Conservation (phyloP, 2,888 invertebrate species). For the Ectropis crepuscularia region DNA sequence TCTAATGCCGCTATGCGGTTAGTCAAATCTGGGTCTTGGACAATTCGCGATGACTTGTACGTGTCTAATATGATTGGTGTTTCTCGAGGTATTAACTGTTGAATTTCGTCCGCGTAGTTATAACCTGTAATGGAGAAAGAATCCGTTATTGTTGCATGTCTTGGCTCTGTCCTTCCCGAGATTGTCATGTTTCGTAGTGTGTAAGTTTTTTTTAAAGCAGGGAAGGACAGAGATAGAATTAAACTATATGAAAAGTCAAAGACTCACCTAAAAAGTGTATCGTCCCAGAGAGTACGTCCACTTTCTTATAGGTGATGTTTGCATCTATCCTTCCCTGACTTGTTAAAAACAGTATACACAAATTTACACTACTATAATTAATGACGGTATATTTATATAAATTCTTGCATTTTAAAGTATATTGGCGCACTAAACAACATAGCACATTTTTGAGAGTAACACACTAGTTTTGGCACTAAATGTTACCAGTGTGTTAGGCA, state of each 20-base stretch:
- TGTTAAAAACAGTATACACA: conserved; percentile 9
- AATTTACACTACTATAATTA: background rate
- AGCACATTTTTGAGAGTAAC: too few species aligned
- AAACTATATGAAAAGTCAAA: conserved; percentile 52
- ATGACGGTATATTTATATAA: too few species aligned
- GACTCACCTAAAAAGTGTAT: conserved; percentile 83
- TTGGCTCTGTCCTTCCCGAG: conserved; percentile 80
- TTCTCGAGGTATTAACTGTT: conserved; percentile 44
- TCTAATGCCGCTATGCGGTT: conserved; percentile 73
- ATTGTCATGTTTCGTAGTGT: conserved; percentile 41
- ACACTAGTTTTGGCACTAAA: too few species aligned
- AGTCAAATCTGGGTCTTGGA: conserved; percentile 63
- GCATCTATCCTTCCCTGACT: conserved; percentile 81
- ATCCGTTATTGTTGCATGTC: conserved; percentile 36
- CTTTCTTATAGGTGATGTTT: conserved; percentile 79
- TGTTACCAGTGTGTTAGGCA: too few species aligned
- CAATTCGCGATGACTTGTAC: conserved; percentile 65
- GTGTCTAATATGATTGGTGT: conserved; percentile 53
- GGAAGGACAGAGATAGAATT: conserved; percentile 86
- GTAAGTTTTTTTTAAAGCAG: conserved; percentile 59
- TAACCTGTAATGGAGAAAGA: conserved; percentile 67
- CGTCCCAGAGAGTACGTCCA: conserved; percentile 68
- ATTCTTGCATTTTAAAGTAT: too few species aligned
- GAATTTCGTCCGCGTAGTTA: conserved; percentile 55
- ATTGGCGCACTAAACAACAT: too few species aligned